Conservation (phyloP, 2,113 vertebrate genomes). For the Oreamnos americanus region DNA sequence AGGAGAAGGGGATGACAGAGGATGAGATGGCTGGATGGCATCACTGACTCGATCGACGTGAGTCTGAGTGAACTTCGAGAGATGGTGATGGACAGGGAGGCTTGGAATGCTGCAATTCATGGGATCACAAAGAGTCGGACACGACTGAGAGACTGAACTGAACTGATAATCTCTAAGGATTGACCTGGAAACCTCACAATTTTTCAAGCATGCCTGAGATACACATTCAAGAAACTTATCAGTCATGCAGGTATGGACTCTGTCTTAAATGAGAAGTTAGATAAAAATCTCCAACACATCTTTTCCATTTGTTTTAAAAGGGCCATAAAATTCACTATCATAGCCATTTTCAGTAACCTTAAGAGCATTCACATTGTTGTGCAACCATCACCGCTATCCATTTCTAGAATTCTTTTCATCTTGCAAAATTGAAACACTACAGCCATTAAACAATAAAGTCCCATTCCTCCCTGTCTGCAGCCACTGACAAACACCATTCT, state of each 20-base stretch:
- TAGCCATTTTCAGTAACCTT: background rate
- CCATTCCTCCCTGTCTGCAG: background rate
- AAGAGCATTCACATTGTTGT: background rate
- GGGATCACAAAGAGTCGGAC: no score
- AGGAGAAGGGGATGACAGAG: no score
- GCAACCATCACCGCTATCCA: background rate
- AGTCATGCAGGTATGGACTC: background rate
- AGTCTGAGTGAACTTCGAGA: no score
- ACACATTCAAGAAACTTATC: background rate
- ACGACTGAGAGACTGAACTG: no score
- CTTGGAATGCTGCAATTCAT: no score
- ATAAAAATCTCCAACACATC: background rate
- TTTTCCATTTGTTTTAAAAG: background rate
- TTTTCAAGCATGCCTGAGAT: background rate
- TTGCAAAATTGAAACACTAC: background rate
- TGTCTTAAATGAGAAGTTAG: slow-evolving; percentile 16
- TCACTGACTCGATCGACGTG: no score
- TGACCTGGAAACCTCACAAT: background rate
- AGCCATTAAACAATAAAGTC: background rate
- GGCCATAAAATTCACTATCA: background rate
- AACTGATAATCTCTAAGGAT: background rate
- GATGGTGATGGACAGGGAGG: no score
- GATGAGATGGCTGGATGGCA: no score
- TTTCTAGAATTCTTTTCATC: background rate
- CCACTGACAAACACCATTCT: background rate